Conservation (phyloP, 2,113 vertebrate species). For the Ancistrus triradiatus region DNA sequence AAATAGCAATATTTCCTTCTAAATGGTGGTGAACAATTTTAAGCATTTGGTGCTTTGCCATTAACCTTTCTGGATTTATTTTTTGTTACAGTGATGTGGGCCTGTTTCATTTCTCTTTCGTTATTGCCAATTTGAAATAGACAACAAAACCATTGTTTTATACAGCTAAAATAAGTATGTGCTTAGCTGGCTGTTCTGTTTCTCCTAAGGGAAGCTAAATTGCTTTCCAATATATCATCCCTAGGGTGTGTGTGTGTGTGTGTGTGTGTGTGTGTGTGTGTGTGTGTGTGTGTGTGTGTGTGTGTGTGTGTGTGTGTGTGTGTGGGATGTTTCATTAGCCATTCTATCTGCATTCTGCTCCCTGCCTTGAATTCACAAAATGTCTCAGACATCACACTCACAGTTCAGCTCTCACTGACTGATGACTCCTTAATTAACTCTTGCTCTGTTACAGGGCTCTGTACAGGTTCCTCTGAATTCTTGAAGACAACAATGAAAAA, state of each 20-base stretch:
- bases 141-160: slow-evolving; percentile 5
- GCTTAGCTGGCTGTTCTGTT: slow-evolving; percentile 23
- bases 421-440: slow-evolving; percentile 29
- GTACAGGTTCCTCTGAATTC: background rate
- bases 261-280: slow-evolving; percentile 19
- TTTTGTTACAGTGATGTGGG: background rate
- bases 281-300: background rate
- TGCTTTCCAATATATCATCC: slow-evolving; percentile 24
- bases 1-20: background rate
- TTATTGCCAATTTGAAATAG: background rate
- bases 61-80: background rate
- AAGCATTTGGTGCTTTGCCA: background rate
- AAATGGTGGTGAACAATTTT: background rate
- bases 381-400: slow-evolving; percentile 12
- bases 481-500: background rate
- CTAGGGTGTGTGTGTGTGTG: background rate
- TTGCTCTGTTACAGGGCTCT: slow-evolving; percentile 5
- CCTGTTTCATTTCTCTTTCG: background rate
- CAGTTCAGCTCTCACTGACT: slow-evolving; percentile 10
- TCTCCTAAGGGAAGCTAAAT: slow-evolving; percentile 36
- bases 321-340: slow-evolving; percentile 26
- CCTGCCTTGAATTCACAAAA: slow-evolving; percentile 16
- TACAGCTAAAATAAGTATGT: slow-evolving; percentile 9
- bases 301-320: slow-evolving; percentile 18
- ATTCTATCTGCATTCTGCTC: slow-evolving; percentile 26